Percentiles rank a stretch among this genome's conserved stretches.
Evolutionary conservation across 2,797 vertebrate genomes (phyloP).

Genomic region (Hypotaenidia okinawae): DNA sequence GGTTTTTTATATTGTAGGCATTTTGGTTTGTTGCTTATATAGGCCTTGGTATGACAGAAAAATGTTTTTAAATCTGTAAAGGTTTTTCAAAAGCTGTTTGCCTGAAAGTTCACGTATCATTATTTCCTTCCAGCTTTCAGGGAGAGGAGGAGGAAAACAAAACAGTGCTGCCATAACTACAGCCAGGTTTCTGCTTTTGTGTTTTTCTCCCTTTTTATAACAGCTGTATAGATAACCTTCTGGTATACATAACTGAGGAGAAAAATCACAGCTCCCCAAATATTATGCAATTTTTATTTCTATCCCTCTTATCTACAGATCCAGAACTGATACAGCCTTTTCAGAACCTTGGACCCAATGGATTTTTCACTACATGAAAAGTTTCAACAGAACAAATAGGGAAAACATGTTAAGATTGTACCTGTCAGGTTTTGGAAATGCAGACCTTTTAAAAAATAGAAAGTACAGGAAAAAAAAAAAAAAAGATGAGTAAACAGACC

Average conservation of each 20-base stretch:
- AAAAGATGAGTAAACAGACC: too few relatives aligned
- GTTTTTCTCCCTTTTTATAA: background rate
- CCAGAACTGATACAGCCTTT: background rate
- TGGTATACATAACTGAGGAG: background rate
- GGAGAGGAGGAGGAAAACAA: background rate
- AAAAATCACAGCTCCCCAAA: background rate
- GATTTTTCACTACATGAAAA: background rate
- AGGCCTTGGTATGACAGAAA: background rate
- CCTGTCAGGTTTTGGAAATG: background rate
- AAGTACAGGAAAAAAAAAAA: background rate
- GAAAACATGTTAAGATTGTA: background rate
- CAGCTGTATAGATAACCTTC: background rate
- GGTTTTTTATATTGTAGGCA: background rate
- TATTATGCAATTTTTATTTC: background rate
- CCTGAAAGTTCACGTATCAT: background rate
- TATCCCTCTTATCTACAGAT: background rate
- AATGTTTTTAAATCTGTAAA: background rate
- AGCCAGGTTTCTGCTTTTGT: background rate
- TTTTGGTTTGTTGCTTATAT: background rate
- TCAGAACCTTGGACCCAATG: background rate
- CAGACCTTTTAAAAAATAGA: background rate
- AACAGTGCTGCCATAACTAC: rapidly evolving
- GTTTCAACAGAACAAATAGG: background rate
- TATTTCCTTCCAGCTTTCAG: background rate
- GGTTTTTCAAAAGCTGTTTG: background rate